phyloP scores from a whole-genome alignment of 2,113 vertebrate species.

The Xiphias gladius region DNA sequence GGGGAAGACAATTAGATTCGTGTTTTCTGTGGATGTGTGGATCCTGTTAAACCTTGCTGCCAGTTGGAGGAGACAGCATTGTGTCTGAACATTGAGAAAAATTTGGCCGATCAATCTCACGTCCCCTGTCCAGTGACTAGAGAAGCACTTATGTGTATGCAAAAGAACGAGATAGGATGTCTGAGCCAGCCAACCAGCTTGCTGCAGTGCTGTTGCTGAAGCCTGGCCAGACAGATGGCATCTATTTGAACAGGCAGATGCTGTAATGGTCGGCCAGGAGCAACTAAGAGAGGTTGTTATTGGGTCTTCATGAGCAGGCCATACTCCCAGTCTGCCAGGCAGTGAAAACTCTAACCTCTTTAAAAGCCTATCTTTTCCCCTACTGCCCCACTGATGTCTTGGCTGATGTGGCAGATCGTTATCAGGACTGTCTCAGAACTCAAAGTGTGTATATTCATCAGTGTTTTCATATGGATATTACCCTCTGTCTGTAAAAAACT shows the following conservation, averaged over 20 bases:
- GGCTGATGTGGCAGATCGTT: conserved; percentile 31
- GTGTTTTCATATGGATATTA: conserved; percentile 16
- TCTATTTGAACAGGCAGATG: conserved; percentile 75
- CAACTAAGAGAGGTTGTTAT: conserved; percentile 65
- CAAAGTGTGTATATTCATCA: conserved; percentile 19
- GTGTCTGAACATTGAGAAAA: conserved; percentile 55
- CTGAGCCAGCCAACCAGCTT: conserved; percentile 56
- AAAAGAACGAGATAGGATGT: conserved; percentile 44
- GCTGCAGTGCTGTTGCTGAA: conserved; percentile 57
- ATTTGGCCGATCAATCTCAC: conserved; percentile 58
- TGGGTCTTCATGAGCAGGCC: conserved; percentile 58
- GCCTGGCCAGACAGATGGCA: conserved; percentile 76
- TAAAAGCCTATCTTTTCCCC: conserved; percentile 49
- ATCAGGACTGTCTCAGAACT: conserved; percentile 12
- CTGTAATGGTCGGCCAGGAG: conserved; percentile 68
- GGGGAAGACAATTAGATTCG: conserved; percentile 31
- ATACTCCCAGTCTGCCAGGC: conserved; percentile 45
- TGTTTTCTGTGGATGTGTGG: conserved; percentile 36
- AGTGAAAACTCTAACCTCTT: conserved; percentile 72
- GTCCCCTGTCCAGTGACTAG: conserved; percentile 47
- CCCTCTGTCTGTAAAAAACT: neutral
- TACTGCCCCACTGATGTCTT: conserved; percentile 25
- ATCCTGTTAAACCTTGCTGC: conserved; percentile 26
- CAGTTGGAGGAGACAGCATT: conserved; percentile 44
- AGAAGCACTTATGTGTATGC: conserved; percentile 60